Conservation (phyloP, 1,140 invertebrate genomes). For the Harlomillsia oculata region DNA sequence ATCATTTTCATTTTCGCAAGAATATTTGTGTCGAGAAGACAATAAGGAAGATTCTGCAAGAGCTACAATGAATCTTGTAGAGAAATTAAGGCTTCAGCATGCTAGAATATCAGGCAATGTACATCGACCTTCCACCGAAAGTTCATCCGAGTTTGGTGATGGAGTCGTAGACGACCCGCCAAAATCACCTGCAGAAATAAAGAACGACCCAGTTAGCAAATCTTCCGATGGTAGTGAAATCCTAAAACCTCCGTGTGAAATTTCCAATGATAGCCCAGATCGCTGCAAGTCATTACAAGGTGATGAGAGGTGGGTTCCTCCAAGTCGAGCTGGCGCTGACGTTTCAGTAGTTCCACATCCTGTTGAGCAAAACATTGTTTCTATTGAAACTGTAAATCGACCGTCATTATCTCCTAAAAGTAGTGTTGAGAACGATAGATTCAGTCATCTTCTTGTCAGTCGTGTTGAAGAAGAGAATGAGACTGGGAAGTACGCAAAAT, state of each 20-base stretch:
- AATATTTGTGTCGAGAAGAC: conserved; percentile 62
- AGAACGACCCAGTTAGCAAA: conserved; percentile 37
- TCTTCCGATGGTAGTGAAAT: not conserved
- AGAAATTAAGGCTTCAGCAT: conserved; percentile 59
- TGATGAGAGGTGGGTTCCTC: conserved; percentile 56
- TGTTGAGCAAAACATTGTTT: too few relatives aligned
- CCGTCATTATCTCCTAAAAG: too few relatives aligned
- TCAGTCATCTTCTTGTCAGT: too few relatives aligned
- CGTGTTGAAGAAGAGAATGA: too few relatives aligned
- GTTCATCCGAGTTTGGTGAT: conserved; percentile 16
- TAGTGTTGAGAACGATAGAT: too few relatives aligned
- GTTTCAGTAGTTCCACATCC: too few relatives aligned
- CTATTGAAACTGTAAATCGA: too few relatives aligned
- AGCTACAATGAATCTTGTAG: conserved; percentile 66
- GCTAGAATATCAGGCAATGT: conserved; percentile 50
- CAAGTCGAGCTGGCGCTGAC: too few relatives aligned
- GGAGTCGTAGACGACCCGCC: not conserved
- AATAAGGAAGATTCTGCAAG: conserved; percentile 64
- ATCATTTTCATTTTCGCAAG: conserved; percentile 52
- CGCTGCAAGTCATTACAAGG: conserved; percentile 44
- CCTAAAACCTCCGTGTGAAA: not conserved
- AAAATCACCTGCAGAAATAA: conserved; percentile 34
- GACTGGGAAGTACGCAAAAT: too few relatives aligned
- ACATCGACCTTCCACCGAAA: conserved; percentile 20
- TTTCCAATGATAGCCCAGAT: conserved; percentile 41